A percentile compares a stretch with the other conserved stretches of the same genome.
Evolutionary conservation across 2,797 vertebrate species (phyloP).

Genomic region (Galago senegalensis): DNA sequence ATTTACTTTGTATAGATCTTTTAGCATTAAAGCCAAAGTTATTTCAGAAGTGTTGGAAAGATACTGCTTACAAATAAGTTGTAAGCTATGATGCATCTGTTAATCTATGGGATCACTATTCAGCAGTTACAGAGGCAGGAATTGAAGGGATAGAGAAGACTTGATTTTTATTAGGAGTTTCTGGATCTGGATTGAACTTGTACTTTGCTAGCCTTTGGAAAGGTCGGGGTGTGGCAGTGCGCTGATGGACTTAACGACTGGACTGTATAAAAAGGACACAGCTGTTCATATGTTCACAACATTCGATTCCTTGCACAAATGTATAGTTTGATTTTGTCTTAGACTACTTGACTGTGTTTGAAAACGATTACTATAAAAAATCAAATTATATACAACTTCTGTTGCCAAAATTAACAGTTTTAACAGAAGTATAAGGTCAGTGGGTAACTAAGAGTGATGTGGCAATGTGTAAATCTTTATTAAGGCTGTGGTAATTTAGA

Average conservation of each 20-base stretch:
- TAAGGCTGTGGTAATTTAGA: neutral
- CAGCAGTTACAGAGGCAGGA: slow-evolving; percentile 77
- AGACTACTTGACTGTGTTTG: neutral
- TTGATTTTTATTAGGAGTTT: slow-evolving; percentile 79
- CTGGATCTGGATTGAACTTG: slow-evolving; percentile 20
- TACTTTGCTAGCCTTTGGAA: slow-evolving; percentile 83
- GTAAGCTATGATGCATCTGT: slow-evolving; percentile 79
- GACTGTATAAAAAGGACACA: neutral
- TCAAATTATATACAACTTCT: neutral
- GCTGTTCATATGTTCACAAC: neutral
- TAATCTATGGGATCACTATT: slow-evolving; percentile 82
- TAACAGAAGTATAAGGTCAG: neutral
- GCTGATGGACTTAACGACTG: neutral
- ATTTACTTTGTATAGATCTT: slow-evolving; percentile 81
- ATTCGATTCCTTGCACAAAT: slow-evolving; percentile 32
- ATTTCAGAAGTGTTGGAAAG: slow-evolving; percentile 51
- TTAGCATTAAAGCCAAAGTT: slow-evolving; percentile 80
- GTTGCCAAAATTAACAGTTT: neutral
- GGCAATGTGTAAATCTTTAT: neutral
- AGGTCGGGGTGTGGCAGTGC: neutral
- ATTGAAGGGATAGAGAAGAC: slow-evolving; percentile 73
- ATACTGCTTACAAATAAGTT: slow-evolving; percentile 51
- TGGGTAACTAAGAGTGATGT: neutral
- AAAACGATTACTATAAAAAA: slow-evolving; percentile 29
- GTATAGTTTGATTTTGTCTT: slow-evolving; percentile 46